Percentiles rank a stretch among this genome's conserved stretches.
Evolutionary conservation across 1,140 invertebrate genomes (phyloP).

Genomic region (Tetramorium parvispinum): DNA sequence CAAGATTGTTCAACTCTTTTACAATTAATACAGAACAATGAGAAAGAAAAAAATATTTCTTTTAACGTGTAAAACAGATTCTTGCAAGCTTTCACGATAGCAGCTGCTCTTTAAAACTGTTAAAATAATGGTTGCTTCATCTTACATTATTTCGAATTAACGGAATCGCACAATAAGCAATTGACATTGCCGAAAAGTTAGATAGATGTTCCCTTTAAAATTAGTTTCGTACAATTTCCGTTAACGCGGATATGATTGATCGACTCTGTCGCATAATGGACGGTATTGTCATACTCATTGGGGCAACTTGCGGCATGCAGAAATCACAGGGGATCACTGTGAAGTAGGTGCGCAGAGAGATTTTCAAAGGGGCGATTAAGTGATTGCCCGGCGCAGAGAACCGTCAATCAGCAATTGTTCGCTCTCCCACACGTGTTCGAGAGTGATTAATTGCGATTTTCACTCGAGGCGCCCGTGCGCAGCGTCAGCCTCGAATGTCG

Average conservation of each 20-base stretch:
- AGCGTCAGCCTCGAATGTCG: background rate
- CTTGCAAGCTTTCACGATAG: too few species aligned
- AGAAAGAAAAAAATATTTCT: too few species aligned
- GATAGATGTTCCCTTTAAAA: background rate
- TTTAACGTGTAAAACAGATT: too few species aligned
- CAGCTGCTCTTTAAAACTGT: too few species aligned
- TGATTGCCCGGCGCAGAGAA: constrained; percentile 35
- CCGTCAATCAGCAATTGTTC: constrained; percentile 54
- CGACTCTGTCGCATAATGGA: background rate
- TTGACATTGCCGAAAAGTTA: background rate
- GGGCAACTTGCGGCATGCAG: background rate
- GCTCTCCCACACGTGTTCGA: constrained; percentile 35
- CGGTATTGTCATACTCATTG: background rate
- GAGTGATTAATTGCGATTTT: constrained; percentile 50
- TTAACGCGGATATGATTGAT: constrained; percentile 38
- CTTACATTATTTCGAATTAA: background rate
- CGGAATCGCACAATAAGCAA: background rate
- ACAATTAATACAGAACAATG: too few species aligned
- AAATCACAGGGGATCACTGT: constrained; percentile 25
- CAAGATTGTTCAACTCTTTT: too few species aligned
- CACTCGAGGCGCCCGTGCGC: background rate
- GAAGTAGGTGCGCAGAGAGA: constrained; percentile 5
- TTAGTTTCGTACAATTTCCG: background rate
- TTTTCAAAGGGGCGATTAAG: constrained; percentile 51
- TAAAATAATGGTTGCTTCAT: too few species aligned